Evolutionary conservation across 2,113 vertebrate species (phyloP), one percentile per base, ranked within the genome.

Genomic region (Thalassarche chlororhynchos): DNA sequence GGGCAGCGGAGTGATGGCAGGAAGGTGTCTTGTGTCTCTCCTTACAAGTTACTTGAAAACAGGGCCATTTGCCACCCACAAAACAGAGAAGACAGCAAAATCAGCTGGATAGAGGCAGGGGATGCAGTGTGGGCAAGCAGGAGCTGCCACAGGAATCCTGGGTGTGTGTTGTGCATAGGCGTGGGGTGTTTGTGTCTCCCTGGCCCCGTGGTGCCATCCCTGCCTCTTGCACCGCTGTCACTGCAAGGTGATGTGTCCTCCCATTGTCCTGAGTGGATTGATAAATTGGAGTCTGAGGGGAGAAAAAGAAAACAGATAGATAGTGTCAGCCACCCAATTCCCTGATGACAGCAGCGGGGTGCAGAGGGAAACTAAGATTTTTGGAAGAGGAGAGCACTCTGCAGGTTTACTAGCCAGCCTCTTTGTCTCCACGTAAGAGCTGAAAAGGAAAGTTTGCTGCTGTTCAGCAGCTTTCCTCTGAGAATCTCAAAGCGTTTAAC

Each of bases 1-100:
- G 6, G 66, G 23, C 61, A 84, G 28, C 1, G 1, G 44, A 84
- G 11, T 0, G 0, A 38, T 2, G 4, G 16, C 34, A 46, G 38
- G 71, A 68, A 47, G 72, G 38, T 1, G 2, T 49, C 55, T 78
- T 54, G 57, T 2, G 1, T 26, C 12, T 66, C 20, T 89, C 24
- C 51, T 49, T 61, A 28, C 21, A 74, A 74, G 25, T 55, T 10
- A 5, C 44, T 61, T 58, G 49, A 70, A 68, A 84, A 42, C 19
- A 23, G 55, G 21, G 34, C 55, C 1, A 2, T 62, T 79, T 54
- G 34, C 61, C 10, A n/a, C 19, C 34, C 19, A 5, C 17, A 8
- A 25, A 79, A 8, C 5, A 17, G 42, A 38, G 62, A 23, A 36
- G 14, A 42, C 9, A 14, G 36, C 13, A 46, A 36, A 40, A 58